These are phyloP conservation scores for Aldrovandia affinis DNA, from an alignment of 2,797 vertebrate species.

Conservation along the genomic window DNA sequence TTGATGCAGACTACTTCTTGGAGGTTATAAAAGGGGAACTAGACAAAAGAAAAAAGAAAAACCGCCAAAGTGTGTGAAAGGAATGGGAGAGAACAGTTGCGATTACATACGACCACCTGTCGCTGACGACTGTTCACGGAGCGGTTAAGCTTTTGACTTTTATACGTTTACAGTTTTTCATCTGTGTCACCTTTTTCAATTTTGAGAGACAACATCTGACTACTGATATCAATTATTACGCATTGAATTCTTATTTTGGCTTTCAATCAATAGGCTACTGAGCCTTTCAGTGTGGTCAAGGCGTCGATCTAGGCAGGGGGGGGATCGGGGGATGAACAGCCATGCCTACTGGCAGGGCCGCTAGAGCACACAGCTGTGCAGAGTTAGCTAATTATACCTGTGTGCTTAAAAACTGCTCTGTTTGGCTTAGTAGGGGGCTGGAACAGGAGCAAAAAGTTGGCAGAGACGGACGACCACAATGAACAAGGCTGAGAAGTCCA, in stretches of 20 bases:
- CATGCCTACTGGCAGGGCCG: too few species aligned
- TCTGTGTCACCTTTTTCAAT: not conserved
- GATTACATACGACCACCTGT: not conserved
- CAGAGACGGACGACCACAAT: too few species aligned
- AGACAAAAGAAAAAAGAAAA: not conserved
- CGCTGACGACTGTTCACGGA: not conserved
- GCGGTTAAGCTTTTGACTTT: not conserved
- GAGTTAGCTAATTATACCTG: too few species aligned
- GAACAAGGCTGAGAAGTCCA: too few species aligned
- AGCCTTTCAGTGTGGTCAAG: too few species aligned
- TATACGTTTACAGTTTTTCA: not conserved
- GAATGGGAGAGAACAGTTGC: not conserved
- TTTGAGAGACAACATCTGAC: not conserved
- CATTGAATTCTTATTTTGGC: not conserved
- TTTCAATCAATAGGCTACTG: too few species aligned
- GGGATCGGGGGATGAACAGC: too few species aligned
- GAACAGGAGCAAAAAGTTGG: too few species aligned
- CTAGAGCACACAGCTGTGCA: too few species aligned
- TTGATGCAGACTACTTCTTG: not conserved
- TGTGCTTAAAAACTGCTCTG: too few species aligned
- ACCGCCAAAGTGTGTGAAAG: not conserved
- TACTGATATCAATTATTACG: not conserved
- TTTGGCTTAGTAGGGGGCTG: too few species aligned
- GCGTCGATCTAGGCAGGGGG: too few species aligned
- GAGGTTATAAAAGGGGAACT: not conserved